Percentiles rank a stretch among this genome's conserved stretches.
These are phyloP conservation scores for Eclectus roratus DNA, from an alignment of 2,113 vertebrate species.

Conservation along the genomic window DNA sequence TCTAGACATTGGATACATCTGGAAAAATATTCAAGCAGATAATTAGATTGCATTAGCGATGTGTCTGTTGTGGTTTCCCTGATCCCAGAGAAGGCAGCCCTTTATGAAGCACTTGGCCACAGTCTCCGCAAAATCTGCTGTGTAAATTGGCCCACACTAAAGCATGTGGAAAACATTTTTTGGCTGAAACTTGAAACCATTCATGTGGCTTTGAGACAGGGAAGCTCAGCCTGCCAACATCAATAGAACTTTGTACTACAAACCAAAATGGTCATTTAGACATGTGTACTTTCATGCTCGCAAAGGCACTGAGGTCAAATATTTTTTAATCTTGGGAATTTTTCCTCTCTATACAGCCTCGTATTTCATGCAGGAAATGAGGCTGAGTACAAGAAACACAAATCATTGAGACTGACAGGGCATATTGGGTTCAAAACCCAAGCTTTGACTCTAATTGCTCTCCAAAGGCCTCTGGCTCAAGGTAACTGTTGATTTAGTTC, in stretches of 20 bases:
- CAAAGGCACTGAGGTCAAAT: constrained; percentile 85
- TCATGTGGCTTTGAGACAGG: constrained; percentile 86
- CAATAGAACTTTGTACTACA: constrained; percentile 88
- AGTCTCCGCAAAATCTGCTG: constrained; percentile 78
- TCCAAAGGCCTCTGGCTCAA: constrained; percentile 85
- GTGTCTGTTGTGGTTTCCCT: constrained; percentile 83
- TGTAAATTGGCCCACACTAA: constrained; percentile 82
- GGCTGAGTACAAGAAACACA: constrained; percentile 84
- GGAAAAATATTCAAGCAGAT: constrained; percentile 85
- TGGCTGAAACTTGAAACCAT: constrained; percentile 84
- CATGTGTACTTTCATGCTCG: constrained; percentile 82
- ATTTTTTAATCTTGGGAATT: constrained; percentile 87
- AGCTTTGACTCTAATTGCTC: constrained; percentile 85
- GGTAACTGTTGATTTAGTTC: constrained; percentile 90
- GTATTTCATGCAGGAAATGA: constrained; percentile 87
- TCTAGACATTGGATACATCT: constrained; percentile 83
- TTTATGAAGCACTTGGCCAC: constrained; percentile 82
- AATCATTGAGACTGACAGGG: constrained; percentile 86
- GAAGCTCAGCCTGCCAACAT: constrained; percentile 84
- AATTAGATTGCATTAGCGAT: constrained; percentile 85
- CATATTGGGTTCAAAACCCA: constrained; percentile 84
- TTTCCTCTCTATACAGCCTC: constrained; percentile 80
- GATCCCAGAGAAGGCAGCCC: constrained; percentile 79
- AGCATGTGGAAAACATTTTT: constrained; percentile 88
- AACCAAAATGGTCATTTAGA: constrained; percentile 86